phyloP scores from a whole-genome alignment of 2,113 vertebrate species.

The Donacobius atricapilla region DNA sequence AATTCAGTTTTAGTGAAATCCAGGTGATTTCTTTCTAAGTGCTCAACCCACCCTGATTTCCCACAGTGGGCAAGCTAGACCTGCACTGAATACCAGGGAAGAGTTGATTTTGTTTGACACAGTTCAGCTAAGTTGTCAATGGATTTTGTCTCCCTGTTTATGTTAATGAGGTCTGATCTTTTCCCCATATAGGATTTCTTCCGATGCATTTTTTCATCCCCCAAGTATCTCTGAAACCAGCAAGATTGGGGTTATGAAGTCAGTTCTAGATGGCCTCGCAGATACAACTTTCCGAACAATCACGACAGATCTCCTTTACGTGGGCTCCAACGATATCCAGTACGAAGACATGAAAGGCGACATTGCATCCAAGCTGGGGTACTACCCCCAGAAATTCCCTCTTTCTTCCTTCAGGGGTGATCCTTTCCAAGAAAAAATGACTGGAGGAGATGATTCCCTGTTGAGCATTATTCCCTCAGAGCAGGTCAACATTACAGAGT shows the following conservation, averaged over 20 bases:
- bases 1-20: neutral
- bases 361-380: constrained; percentile 87
- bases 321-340: constrained; percentile 92
- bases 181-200: constrained; percentile 66
- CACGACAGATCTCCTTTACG: constrained; percentile 92
- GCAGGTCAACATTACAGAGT: constrained; percentile 88
- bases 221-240: constrained; percentile 45
- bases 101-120: neutral
- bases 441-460: constrained; percentile 84
- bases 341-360: constrained; percentile 86
- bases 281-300: constrained; percentile 98
- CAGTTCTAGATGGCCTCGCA: constrained; percentile 93
- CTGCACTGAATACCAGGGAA: neutral
- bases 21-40: neutral
- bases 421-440: constrained; percentile 90
- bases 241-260: constrained; percentile 89
- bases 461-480: constrained; percentile 83
- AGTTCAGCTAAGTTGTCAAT: neutral
- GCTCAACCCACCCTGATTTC: neutral
- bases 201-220: constrained; percentile 3
- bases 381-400: constrained; percentile 89
- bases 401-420: constrained; percentile 90
- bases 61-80: neutral
- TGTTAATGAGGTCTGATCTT: constrained; percentile 56
- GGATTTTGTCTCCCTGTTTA: neutral